These are phyloP conservation scores for Anas platyrhynchos DNA, from an alignment of 2,113 vertebrate genomes.

Conservation along the genomic window DNA sequence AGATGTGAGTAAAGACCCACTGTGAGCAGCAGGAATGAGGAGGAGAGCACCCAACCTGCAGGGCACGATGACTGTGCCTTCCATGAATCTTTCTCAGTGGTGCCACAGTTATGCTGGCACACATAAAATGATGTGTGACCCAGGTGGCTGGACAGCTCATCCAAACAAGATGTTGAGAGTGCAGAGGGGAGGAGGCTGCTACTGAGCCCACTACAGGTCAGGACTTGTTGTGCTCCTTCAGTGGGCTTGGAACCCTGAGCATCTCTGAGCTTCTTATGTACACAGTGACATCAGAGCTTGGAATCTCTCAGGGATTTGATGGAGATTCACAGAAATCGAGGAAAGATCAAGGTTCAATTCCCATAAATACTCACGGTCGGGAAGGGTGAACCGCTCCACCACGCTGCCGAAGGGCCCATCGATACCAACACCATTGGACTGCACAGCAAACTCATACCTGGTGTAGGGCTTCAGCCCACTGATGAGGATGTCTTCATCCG, in stretches of 20 bases:
- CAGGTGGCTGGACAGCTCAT: background rate
- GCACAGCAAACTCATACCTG: constrained; percentile 93
- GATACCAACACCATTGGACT: constrained; percentile 88
- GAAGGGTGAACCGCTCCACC: constrained; percentile 89
- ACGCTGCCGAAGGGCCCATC: constrained; percentile 90
- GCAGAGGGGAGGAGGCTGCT: background rate
- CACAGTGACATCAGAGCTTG: background rate
- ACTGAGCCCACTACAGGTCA: background rate
- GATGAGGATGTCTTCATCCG: constrained; percentile 90
- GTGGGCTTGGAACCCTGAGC: background rate
- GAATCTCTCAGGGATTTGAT: background rate
- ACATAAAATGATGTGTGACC: background rate
- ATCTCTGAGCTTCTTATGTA: background rate
- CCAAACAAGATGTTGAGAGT: background rate
- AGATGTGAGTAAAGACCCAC: background rate
- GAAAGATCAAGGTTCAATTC: background rate
- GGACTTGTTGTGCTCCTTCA: background rate
- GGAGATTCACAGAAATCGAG: background rate
- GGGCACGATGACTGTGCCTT: background rate
- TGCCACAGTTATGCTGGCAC: background rate
- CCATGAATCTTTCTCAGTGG: background rate
- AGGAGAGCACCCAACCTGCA: background rate
- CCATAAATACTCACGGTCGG: constrained; percentile 86
- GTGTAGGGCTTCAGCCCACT: constrained; percentile 93
- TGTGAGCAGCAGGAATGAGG: background rate